Conservation (phyloP, 2,797 vertebrate genomes). For the Ispidina picta region DNA sequence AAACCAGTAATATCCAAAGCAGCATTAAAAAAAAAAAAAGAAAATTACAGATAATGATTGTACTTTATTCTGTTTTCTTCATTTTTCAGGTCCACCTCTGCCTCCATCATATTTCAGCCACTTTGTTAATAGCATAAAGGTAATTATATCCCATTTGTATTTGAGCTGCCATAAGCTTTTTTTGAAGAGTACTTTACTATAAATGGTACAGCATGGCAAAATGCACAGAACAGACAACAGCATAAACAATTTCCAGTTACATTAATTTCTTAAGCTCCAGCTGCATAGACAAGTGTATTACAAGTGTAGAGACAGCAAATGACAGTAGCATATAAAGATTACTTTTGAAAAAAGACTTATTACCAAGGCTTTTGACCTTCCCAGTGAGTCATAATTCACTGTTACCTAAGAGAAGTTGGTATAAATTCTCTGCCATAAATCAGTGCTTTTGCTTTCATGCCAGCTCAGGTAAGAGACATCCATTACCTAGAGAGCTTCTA, state of each 20-base stretch:
- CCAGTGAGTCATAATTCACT: background rate
- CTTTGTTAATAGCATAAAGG: slow-evolving; percentile 77
- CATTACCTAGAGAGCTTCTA: background rate
- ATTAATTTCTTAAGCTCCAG: background rate
- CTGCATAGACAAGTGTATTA: background rate
- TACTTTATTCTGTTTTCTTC: background rate
- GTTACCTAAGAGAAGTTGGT: background rate
- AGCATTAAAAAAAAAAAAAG: background rate
- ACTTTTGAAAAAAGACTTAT: background rate
- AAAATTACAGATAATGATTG: slow-evolving; percentile 17
- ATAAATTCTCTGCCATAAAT: background rate
- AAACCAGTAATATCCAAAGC: background rate
- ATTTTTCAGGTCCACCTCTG: slow-evolving; percentile 75
- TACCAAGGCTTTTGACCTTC: slow-evolving; percentile 14
- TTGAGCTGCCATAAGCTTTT: background rate
- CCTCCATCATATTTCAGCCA: slow-evolving; percentile 74
- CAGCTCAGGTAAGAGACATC: background rate
- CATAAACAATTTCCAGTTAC: background rate
- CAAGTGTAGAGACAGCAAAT: background rate
- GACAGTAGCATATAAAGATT: background rate
- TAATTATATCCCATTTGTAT: slow-evolving; percentile 46
- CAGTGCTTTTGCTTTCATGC: background rate
- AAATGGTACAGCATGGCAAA: background rate
- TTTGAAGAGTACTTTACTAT: background rate
- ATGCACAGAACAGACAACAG: background rate